Percentiles rank a stretch among this genome's conserved stretches.
Conservation (phyloP, 2,113 vertebrate genomes). For the Cyanoramphus novaezelandiae region DNA sequence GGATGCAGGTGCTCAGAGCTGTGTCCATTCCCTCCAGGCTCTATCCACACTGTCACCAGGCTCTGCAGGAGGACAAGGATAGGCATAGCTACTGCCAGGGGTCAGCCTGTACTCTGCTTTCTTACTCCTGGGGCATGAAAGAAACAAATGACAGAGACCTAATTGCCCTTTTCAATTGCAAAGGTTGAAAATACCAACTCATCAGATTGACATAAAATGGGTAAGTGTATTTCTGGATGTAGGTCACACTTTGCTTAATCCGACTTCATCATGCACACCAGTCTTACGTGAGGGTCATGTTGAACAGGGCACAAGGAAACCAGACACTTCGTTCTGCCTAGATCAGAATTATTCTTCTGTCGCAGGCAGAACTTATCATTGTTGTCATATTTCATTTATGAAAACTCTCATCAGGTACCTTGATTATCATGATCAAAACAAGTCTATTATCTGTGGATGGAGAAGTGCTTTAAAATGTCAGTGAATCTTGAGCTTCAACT, state of each 20-base stretch:
- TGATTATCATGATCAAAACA: neutral
- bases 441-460: neutral
- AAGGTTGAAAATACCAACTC: neutral
- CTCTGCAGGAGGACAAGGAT: neutral
- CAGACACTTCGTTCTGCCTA: neutral
- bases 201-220: neutral
- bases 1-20: neutral
- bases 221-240: neutral
- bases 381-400: neutral
- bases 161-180: neutral
- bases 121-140: neutral
- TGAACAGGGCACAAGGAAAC: neutral
- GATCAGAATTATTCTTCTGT: neutral
- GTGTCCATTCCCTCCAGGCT: neutral
- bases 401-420: neutral
- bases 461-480: neutral
- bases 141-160: neutral
- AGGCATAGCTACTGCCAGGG: neutral
- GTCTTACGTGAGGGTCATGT: neutral
- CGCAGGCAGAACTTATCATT: neutral
- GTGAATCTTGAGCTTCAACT: neutral
- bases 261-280: neutral
- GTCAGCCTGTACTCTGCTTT: neutral
- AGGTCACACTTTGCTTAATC: neutral
- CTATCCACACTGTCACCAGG: accelerated